Percentiles rank a stretch among this genome's conserved stretches.
Evolutionary conservation across 2,888 invertebrate genomes (phyloP).

Genomic region (Odontocolon sp.): DNA sequence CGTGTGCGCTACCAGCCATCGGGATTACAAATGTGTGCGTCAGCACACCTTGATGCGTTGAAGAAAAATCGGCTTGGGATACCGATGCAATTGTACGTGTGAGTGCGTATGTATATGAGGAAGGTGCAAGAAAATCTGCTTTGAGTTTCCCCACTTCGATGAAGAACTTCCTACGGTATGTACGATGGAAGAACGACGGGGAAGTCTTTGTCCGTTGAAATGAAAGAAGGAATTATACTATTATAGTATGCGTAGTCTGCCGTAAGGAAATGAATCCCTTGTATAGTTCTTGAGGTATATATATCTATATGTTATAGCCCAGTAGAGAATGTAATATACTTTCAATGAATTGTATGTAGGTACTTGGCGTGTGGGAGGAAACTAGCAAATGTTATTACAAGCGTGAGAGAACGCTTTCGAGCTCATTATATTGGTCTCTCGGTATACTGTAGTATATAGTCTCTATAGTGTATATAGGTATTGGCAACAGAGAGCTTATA

Average conservation of each 20-base stretch:
- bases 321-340: constrained; percentile 24
- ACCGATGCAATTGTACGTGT: background rate
- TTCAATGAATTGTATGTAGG: constrained; percentile 44
- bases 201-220: background rate
- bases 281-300: background rate
- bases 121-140: background rate
- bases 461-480: constrained; percentile 17
- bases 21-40: constrained; percentile 8
- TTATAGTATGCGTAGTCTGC: constrained; percentile 10
- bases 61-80: background rate
- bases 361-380: constrained; percentile 42
- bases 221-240: constrained; percentile 30
- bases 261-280: constrained; percentile 42
- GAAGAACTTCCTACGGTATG: background rate
- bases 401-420: constrained; percentile 58
- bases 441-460: background rate
- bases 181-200: background rate
- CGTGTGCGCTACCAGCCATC: constrained; percentile 23
- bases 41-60: background rate
- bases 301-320: constrained; percentile 8
- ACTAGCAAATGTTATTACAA: constrained; percentile 57
- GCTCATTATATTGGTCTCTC: constrained; percentile 55
- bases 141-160: background rate
- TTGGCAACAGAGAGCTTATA: constrained; percentile 33
- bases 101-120: too few species aligned